phyloP scores from a whole-genome alignment of 2,888 invertebrate genomes.

The Leptopilina syphax region DNA sequence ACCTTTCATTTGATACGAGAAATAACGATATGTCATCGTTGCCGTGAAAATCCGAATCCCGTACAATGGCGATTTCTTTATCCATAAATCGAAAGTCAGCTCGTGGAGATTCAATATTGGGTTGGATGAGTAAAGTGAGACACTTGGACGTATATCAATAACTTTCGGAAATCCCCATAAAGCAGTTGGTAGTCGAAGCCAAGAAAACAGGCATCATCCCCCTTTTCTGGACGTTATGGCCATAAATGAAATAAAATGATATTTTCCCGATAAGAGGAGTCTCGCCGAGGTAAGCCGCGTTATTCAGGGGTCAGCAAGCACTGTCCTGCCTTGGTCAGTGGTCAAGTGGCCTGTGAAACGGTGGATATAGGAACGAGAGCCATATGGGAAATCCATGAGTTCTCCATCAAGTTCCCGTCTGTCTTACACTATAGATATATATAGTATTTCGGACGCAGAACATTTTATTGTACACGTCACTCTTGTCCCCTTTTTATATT shows the following conservation, averaged over 20 bases:
- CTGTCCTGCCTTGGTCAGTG: conserved; percentile 48
- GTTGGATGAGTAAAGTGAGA: conserved; percentile 33
- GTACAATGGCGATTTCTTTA: conserved; percentile 35
- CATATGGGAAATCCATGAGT: conserved; percentile 63
- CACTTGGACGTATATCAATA: conserved; percentile 54
- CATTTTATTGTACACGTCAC: no score
- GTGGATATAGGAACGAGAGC: conserved; percentile 19
- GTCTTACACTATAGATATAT: no score
- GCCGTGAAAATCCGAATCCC: conserved; percentile 33
- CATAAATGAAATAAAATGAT: conserved; percentile 77
- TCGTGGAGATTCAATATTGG: conserved; percentile 40
- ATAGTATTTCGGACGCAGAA: no score
- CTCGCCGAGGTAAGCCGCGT: conserved; percentile 68
- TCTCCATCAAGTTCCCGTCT: conserved; percentile 70
- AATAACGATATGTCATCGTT: conserved; percentile 39
- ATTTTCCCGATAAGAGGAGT: conserved; percentile 65
- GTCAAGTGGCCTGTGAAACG: conserved; percentile 50
- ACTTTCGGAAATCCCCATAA: conserved; percentile 54
- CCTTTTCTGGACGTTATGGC: conserved; percentile 64
- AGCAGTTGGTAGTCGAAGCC: conserved; percentile 40
- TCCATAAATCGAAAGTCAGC: conserved; percentile 38
- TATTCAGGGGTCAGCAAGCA: conserved; percentile 70
- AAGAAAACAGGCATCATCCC: conserved; percentile 38
- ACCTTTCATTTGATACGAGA: background rate
- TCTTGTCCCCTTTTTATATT: no score